Percentiles rank a stretch among this genome's conserved stretches.
These are phyloP conservation scores for Pampus argenteus DNA, from an alignment of 2,797 vertebrate species.

Conservation along the genomic window DNA sequence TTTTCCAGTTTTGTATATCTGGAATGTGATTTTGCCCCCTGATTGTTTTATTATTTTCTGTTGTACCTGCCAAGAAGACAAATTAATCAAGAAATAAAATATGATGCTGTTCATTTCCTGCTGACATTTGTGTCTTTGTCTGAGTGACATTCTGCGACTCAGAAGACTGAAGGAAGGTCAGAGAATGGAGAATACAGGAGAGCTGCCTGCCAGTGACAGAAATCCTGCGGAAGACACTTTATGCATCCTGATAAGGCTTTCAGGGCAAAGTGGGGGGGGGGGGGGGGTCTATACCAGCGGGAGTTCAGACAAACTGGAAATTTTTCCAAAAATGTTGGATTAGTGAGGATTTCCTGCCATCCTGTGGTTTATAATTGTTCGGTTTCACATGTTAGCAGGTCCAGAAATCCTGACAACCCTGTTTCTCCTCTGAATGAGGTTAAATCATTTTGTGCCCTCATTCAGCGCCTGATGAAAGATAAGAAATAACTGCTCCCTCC, in stretches of 20 bases:
- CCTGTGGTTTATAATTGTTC: constrained; percentile 10
- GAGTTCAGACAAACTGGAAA: constrained; percentile 46
- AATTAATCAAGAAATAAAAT: constrained; percentile 73
- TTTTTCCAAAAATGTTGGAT: constrained; percentile 31
- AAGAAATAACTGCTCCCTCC: constrained; percentile 53
- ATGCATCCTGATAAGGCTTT: constrained; percentile 73
- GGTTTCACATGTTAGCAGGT: constrained; percentile 5
- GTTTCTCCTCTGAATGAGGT: constrained; percentile 29
- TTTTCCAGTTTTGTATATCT: constrained; percentile 51
- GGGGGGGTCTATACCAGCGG: constrained; percentile 31
- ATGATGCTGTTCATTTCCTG: constrained; percentile 70
- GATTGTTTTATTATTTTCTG: constrained; percentile 66
- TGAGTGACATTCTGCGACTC: constrained; percentile 35
- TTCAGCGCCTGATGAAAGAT: constrained; percentile 39
- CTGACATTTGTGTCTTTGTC: constrained; percentile 62
- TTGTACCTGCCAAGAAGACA: constrained; percentile 73
- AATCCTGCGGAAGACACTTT: constrained; percentile 53
- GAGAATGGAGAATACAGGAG: constrained; percentile 34
- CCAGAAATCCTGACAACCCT: constrained; percentile 13
- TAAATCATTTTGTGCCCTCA: constrained; percentile 42
- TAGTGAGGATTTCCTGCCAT: constrained; percentile 30
- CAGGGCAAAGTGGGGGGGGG: constrained; percentile 38
- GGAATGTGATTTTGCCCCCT: constrained; percentile 53
- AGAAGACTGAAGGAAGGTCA: constrained; percentile 55
- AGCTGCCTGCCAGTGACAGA: constrained; percentile 51